Evolutionary conservation across 1,140 invertebrate genomes (phyloP), one percentile per base, ranked within the genome.

Genomic region (Pseudomyrmex concolor): DNA sequence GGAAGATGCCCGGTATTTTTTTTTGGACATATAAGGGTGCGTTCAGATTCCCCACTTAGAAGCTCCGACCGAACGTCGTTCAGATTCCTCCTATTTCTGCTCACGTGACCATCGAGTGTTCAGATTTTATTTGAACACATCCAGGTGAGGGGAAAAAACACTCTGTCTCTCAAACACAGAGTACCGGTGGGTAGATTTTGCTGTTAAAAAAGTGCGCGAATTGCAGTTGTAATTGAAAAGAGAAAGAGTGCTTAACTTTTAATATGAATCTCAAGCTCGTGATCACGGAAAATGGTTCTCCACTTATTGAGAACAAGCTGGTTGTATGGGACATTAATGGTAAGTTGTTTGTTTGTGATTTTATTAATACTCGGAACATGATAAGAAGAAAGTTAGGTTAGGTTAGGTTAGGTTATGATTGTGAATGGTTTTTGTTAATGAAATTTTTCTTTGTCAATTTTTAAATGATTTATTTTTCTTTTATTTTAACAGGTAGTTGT

Each of bases 291-390:
- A 51, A 51, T 51, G 13, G 50, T 51, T 51, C 50, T 51, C 50
- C 50, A 51, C 1, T 51, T 13, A 51, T 51, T 51, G 50, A 51
- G 13, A 51, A 51, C 50, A 51, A 51, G 50, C 2, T 51, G 13
- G 50, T 51, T 3, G 50, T 51, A 13, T 51, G 50, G 50, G 50
- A 51, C 50, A 3, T 51, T 51, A 3, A 51, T 51, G 50, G 50
- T 51, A 51, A 51, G 50, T n/a, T n/a, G n/a, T n/a, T 51, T 51
- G 50, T 51, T 51, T 57, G 15, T 57, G n/a, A 57, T 57, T 57
- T 57, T 57, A 57, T 57, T 57, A 57, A 57, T n/a, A 12, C 3
- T 57, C 22, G 22, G 15, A 15, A 57, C 15, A 57, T 57, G 3
- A 57, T 5, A 57, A 2, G 22, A 25, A n/a, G n/a, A n/a, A n/a